Evolutionary conservation across 2,797 vertebrate genomes (phyloP), one percentile per base, ranked within the genome.

Genomic region (Propithecus deckenii): DNA sequence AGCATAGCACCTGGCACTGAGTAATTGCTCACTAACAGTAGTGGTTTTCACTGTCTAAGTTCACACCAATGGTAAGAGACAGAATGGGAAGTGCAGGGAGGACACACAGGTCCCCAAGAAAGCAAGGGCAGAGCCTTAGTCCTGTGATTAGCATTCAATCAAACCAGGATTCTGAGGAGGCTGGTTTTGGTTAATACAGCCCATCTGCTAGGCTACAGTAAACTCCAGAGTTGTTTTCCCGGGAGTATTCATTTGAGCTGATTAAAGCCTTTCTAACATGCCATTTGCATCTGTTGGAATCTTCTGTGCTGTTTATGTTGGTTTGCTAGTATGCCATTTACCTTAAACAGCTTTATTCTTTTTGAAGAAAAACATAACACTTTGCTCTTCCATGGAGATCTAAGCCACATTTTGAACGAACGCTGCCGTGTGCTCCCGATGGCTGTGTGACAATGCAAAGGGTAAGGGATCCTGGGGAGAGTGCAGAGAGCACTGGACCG

Each of bases 151-250:
- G 41, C 18, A 7, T 22, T 0, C 1, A 59, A 76, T 71, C 52
- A 52, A 15, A n/a, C 57, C 22, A 57, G 0, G 2, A 65, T 61
- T 12, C 4, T 2, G 11, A 81, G 7, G n/a, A 83, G 80, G 25
- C 30, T 55, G 59, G 28, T 18, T 2, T 0, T 38, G n/a, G 76
- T 93, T 83, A n/a, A 41, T 0, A 0, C 1, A 23, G 83, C 83
- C 93, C 92, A 96, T 95, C 95, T 97, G 92, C 43, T 67, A 90
- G 95, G 32, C 87, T 92, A 89, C 63, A 86, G 65, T 55, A 88
- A 71, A 41, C 32, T 57, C 38, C 35, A 43, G 78, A 79, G 46
- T 52, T 8, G 22, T 28, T 9, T 59, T 78, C 95, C 83, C 87
- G 57, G 32, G 63, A 88, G 20, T 61, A 32, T 65, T 87, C 15